Evolutionary conservation across 2,888 invertebrate species (phyloP).

Genomic region (Stenichneumon culpator): DNA sequence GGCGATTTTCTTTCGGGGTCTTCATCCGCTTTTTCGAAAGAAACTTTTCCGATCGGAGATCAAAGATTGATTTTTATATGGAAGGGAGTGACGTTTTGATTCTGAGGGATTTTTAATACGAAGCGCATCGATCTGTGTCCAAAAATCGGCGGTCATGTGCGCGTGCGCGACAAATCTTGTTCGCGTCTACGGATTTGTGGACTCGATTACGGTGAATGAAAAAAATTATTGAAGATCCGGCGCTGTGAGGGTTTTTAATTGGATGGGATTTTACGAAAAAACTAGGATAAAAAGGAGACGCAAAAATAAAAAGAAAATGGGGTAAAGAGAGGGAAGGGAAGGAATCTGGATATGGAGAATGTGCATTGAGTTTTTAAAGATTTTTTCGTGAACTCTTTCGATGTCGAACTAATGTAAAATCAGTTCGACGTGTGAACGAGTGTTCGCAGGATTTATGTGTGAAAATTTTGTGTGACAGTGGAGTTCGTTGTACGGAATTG

Average conservation of each 20-base stretch:
- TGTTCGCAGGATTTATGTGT: neutral
- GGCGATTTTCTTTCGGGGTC: neutral
- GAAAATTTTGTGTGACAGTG: conserved; percentile 26
- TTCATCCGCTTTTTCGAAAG: neutral
- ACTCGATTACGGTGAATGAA: conserved; percentile 30
- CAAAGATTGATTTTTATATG: neutral
- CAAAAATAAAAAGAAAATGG: neutral
- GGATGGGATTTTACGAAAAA: conserved; percentile 1
- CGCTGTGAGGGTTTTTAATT: conserved; percentile 1
- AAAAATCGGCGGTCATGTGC: neutral
- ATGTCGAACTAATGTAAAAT: neutral
- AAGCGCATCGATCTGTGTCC: too few species aligned
- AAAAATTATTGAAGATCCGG: neutral
- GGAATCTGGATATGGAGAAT: neutral
- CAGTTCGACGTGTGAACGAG: conserved; percentile 9
- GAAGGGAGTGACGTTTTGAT: too few species aligned
- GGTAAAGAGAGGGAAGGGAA: neutral
- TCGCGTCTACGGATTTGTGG: conserved; percentile 26
- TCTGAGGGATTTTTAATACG: too few species aligned
- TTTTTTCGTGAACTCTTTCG: conserved; percentile 13
- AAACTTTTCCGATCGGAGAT: too few species aligned
- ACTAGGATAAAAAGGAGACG: neutral
- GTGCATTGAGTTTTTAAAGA: neutral
- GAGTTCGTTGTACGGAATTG: neutral
- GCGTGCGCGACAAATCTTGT: conserved; percentile 14